These are phyloP conservation scores for Leguminivora glycinivorella DNA, from an alignment of 1,140 invertebrate genomes.

Conservation along the genomic window DNA sequence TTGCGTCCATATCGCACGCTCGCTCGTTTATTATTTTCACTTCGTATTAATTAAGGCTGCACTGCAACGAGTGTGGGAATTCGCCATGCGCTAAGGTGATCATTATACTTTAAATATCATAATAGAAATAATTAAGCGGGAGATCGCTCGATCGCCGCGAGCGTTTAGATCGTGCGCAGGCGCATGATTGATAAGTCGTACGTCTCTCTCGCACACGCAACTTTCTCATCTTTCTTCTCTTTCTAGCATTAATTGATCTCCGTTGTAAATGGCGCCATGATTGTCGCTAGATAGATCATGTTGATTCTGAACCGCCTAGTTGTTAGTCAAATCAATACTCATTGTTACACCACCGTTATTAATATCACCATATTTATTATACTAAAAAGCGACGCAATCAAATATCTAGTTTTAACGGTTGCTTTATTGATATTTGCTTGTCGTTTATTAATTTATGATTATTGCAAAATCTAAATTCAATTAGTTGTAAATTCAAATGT, in stretches of 20 bases:
- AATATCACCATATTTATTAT: conserved; percentile 30
- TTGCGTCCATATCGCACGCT: conserved; percentile 34
- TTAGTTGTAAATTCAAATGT: conserved; percentile 1
- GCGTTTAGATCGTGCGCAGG: conserved; percentile 66
- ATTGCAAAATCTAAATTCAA: conserved; percentile 2
- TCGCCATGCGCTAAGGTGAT: conserved; percentile 58
- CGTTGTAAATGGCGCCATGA: conserved; percentile 66
- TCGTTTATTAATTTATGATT: conserved; percentile 8
- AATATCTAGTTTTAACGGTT: neutral
- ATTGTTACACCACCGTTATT: conserved; percentile 46
- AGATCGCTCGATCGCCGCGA: conserved; percentile 65
- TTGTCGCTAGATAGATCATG: conserved; percentile 63
- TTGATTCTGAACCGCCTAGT: conserved; percentile 51
- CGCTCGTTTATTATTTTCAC: conserved; percentile 39
- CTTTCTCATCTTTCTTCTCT: conserved; percentile 37
- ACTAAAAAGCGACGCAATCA: conserved; percentile 13
- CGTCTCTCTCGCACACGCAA: conserved; percentile 41
- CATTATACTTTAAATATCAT: conserved; percentile 75
- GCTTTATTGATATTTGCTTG: neutral
- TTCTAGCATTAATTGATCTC: conserved; percentile 69
- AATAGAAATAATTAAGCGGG: conserved; percentile 77
- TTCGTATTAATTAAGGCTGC: conserved; percentile 46
- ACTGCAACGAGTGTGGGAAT: conserved; percentile 62
- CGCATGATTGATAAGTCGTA: conserved; percentile 71
- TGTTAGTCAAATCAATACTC: conserved; percentile 61